A percentile compares a stretch with the other conserved stretches of the same genome.
Evolutionary conservation across 2,113 vertebrate species (phyloP).

Genomic region (Phalacrocorax aristotelis): DNA sequence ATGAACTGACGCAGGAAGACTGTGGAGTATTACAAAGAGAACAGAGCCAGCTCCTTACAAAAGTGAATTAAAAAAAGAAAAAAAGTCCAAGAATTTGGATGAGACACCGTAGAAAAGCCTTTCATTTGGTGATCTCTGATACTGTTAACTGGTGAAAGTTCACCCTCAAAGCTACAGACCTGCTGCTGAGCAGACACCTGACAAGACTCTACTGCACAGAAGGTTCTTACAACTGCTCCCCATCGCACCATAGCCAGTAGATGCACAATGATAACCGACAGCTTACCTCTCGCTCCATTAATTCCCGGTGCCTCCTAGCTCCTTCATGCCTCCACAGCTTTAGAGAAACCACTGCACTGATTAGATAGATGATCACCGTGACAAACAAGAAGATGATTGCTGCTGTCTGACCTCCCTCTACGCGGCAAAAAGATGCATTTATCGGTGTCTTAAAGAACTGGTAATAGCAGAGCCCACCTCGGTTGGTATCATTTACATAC

Average conservation of each 20-base stretch:
- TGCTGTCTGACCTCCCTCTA: slow-evolving; percentile 90
- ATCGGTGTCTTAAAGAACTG: slow-evolving; percentile 84
- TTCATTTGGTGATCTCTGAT: background rate
- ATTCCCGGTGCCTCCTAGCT: slow-evolving; percentile 80
- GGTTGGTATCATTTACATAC: slow-evolving; percentile 88
- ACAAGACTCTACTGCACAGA: accelerated
- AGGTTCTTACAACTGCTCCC: background rate
- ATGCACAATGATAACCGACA: accelerated
- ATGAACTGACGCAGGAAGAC: background rate
- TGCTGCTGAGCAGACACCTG: background rate
- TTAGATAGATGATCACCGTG: slow-evolving; percentile 84
- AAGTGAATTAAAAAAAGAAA: background rate
- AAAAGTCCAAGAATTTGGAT: background rate
- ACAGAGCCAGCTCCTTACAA: background rate
- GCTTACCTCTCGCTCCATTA: slow-evolving; percentile 80
- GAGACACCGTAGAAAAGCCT: background rate
- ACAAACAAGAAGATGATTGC: slow-evolving; percentile 90
- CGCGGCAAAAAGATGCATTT: slow-evolving; percentile 86
- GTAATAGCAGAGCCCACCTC: slow-evolving; percentile 88
- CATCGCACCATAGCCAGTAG: too few relatives aligned
- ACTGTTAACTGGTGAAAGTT: background rate
- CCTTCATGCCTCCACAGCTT: slow-evolving; percentile 93
- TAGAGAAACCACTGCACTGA: slow-evolving; percentile 82
- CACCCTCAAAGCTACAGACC: background rate
- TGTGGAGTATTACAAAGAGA: background rate